Percentiles rank a stretch among this genome's conserved stretches.
Conservation (phyloP, 1,140 invertebrate genomes). For the Ostrea edulis region DNA sequence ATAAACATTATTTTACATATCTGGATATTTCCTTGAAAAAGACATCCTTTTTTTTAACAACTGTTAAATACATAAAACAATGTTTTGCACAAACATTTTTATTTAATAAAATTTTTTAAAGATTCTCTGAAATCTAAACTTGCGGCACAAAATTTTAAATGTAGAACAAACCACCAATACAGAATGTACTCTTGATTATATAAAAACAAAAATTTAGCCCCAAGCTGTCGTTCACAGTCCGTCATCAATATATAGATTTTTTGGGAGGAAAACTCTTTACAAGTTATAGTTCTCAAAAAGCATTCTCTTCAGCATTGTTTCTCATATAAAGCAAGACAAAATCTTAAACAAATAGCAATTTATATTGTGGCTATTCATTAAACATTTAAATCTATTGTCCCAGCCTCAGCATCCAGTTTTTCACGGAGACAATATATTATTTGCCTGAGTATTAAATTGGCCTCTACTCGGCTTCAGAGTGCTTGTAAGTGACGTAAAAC, state of each 20-base stretch:
- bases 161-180: not conserved
- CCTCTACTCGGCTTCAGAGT: conserved; percentile 10
- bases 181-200: not conserved
- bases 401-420: conserved; percentile 14
- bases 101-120: no score
- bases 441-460: conserved; percentile 18
- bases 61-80: no score
- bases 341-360: conserved; percentile 37
- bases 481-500: not conserved
- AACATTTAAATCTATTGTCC: conserved; percentile 28
- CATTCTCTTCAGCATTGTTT: conserved; percentile 12
- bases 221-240: conserved; percentile 11
- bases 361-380: conserved; percentile 22
- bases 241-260: conserved; percentile 31
- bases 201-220: conserved; percentile 26
- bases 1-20: no score
- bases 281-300: not conserved
- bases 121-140: no score
- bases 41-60: no score
- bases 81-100: no score
- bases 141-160: no score
- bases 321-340: conserved; percentile 21
- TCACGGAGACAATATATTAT: conserved; percentile 28
- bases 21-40: no score
- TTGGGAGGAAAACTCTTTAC: not conserved